Base-by-base conservation (phyloP, 1,140 invertebrate genomes). In the Drosophila kepulauana region DNA sequence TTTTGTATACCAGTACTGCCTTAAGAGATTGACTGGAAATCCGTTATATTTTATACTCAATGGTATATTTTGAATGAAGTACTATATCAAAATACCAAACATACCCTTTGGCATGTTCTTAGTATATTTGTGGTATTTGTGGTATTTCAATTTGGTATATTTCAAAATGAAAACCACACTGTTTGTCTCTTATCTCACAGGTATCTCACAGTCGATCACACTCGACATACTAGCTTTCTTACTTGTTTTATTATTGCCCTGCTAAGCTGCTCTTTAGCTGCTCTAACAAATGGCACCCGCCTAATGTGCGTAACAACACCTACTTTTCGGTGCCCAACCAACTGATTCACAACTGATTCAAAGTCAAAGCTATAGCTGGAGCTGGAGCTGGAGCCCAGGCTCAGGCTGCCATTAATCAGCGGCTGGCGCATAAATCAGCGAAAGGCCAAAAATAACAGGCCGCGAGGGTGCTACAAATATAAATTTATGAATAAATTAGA, bases 401-500 rank as follows among this genome's bases (percentile, higher is more conserved):
- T 59, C 57, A 43, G 66, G 80, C 65, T 79, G 85, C 75, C 85
- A 89, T 89, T 89, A 89, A 89, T 89, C 85, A 89, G 81, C 68
- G 59, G 68, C 49, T 51, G 68, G 57, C 30, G 59, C 85, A 89
- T 89, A 89, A 89, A 89, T 89, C 85, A 89, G 75, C 56, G 43
- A 61, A 59, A 56, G 75, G 57, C 69, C 41, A 68, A 65, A 70
- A 68, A 56, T 41, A 65, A 71, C 64, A 48, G 25, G 45, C 56
- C 57, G 69, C 58, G 61, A 75, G 85, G 82, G 73, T 88, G 85
- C 80, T 82, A 88, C 84, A 88, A 89, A 88, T 89, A 88, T 84
- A 88, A 85, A 89, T 89, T 89, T 89, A 89, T 89, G 81, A 89
- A 89, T 89, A 89, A 81, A 85, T 89, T 89, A 90, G 81, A 89